A percentile compares a stretch with the other conserved stretches of the same genome.
phyloP scores from a whole-genome alignment of 1,140 invertebrate genomes.

The Bombus superbus region DNA sequence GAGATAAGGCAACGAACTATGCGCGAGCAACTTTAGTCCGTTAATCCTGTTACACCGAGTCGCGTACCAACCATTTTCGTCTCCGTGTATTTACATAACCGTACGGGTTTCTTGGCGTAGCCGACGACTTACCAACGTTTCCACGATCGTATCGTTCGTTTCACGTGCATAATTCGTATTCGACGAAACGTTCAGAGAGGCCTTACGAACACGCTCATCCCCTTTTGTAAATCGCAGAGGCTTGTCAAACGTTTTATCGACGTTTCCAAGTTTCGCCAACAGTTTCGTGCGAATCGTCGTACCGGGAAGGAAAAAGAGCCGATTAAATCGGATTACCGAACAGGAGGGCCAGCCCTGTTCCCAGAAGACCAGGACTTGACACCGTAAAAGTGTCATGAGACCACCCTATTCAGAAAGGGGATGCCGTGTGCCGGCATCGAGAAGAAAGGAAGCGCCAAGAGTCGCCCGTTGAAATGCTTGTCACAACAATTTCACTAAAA shows the following conservation, averaged over 20 bases:
- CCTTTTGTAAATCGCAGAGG: background rate
- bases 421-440: conserved; percentile 34
- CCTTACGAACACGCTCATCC: background rate
- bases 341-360: conserved; percentile 64
- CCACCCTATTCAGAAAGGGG: conserved; percentile 53
- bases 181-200: background rate
- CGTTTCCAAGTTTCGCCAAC: conserved; percentile 36
- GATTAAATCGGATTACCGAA: conserved; percentile 71
- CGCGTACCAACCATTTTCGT: conserved; percentile 11
- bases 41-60: conserved; percentile 33
- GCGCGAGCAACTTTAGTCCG: conserved; percentile 37
- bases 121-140: background rate
- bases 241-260: conserved; percentile 32
- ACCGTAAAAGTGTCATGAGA: conserved; percentile 71
- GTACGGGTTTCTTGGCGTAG: background rate
- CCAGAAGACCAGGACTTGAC: conserved; percentile 71
- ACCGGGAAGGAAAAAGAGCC: conserved; percentile 64
- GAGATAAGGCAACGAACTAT: conserved; percentile 57
- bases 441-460: conserved; percentile 42
- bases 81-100: conserved; percentile 21
- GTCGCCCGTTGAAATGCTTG: conserved; percentile 70
- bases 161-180: background rate
- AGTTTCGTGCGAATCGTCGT: conserved; percentile 50
- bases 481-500: conserved; percentile 78
- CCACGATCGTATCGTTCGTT: background rate